A percentile compares a stretch with the other conserved stretches of the same genome.
phyloP scores from a whole-genome alignment of 2,888 invertebrate genomes.

The Apamea anceps region DNA sequence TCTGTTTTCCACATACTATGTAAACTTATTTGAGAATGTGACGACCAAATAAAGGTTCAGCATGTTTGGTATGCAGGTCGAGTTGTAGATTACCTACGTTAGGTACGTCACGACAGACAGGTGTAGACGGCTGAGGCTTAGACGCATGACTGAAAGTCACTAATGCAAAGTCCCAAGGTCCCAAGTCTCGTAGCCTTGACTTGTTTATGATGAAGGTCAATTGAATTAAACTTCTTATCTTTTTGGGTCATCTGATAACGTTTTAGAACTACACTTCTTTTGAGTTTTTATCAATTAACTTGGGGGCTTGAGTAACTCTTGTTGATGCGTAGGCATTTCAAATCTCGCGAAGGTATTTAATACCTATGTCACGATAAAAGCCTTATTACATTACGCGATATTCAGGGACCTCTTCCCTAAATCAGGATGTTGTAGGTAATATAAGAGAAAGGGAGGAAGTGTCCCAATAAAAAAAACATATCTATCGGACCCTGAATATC shows the following conservation, averaged over 20 bases:
- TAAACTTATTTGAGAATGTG: background rate
- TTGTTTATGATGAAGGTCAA: background rate
- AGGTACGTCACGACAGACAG: conserved; percentile 12
- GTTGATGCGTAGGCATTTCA: background rate
- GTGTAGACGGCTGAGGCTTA: conserved; percentile 2
- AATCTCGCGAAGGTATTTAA: background rate
- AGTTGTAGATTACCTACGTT: conserved; percentile 21
- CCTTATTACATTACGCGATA: background rate
- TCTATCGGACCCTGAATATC: background rate
- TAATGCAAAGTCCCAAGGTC: conserved; percentile 1
- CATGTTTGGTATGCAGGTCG: conserved; percentile 14
- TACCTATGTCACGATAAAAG: background rate
- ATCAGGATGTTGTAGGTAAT: background rate
- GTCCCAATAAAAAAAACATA: background rate
- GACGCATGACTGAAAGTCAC: conserved; percentile 7
- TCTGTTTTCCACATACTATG: too few species aligned
- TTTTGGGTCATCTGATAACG: background rate
- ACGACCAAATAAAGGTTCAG: background rate
- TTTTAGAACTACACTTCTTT: background rate
- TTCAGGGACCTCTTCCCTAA: background rate
- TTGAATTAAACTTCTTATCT: background rate
- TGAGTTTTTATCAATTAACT: conserved; percentile 5
- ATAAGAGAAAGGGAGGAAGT: background rate
- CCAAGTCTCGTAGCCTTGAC: conserved; percentile 2
- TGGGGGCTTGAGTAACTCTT: background rate